A percentile compares a stretch with the other conserved stretches of the same genome.
Evolutionary conservation across 1,140 invertebrate species (phyloP).

Genomic region (Dreissena polymorpha): DNA sequence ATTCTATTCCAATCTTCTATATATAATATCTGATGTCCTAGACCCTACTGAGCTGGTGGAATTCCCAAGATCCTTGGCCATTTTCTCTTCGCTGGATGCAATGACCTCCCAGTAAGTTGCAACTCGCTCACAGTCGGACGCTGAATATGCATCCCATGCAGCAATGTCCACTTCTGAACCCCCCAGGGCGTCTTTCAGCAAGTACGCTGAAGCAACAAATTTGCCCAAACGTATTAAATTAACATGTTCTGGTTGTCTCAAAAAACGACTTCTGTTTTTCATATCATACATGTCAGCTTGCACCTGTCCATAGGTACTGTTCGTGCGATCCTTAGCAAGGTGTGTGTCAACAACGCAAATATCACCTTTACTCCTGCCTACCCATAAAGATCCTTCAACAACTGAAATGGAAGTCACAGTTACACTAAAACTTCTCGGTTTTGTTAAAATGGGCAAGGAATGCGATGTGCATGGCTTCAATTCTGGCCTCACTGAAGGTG

Average conservation of each 20-base stretch:
- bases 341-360: conserved; percentile 39
- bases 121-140: conserved; percentile 14
- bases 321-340: not conserved
- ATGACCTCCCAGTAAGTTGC: conserved; percentile 13
- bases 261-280: not conserved
- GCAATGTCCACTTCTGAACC: conserved; percentile 14
- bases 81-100: conserved; percentile 16
- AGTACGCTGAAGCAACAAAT: conserved; percentile 29
- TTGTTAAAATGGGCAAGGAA: conserved; percentile 21
- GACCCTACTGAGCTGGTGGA: no score
- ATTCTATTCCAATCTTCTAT: no score
- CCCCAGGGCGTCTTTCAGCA: conserved; percentile 1
- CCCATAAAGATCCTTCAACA: conserved; percentile 36
- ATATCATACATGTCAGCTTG: conserved; percentile 22
- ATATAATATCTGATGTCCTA: no score
- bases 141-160: conserved; percentile 41
- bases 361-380: conserved; percentile 40
- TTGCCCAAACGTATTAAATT: conserved; percentile 20
- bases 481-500: no score
- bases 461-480: not conserved
- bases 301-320: conserved; percentile 10
- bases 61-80: not conserved
- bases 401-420: conserved; percentile 30
- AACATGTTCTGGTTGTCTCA: not conserved
- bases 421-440: not conserved